Percentiles rank a stretch among this genome's conserved stretches.
phyloP scores from a whole-genome alignment of 2,888 invertebrate species.

The Trichogramma evanescens region DNA sequence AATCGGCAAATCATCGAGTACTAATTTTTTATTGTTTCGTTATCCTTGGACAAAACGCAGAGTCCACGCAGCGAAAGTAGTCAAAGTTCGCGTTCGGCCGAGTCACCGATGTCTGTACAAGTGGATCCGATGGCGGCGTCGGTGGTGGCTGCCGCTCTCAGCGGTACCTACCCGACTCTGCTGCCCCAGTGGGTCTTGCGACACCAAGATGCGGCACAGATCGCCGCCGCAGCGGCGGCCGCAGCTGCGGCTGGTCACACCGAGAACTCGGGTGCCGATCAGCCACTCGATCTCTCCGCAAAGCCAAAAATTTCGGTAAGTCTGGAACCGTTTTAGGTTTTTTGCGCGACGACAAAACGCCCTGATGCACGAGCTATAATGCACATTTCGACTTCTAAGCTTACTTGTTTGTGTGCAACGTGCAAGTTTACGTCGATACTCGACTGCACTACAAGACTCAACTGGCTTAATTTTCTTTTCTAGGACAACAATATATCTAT shows the following conservation, averaged over 20 bases:
- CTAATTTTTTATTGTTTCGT: not conserved
- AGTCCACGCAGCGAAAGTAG: slow-evolving; percentile 47
- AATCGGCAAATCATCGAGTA: not conserved
- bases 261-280: slow-evolving; percentile 54
- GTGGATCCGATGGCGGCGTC: slow-evolving; percentile 59
- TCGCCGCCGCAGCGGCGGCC: slow-evolving; percentile 38
- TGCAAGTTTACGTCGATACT: too few relatives aligned
- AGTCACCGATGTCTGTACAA: slow-evolving; percentile 47
- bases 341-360: not conserved
- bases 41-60: slow-evolving; percentile 26
- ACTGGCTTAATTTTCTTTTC: slow-evolving; percentile 14
- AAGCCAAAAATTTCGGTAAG: slow-evolving; percentile 55
- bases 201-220: slow-evolving; percentile 47
- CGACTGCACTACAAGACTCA: too few relatives aligned
- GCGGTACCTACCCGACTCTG: slow-evolving; percentile 50
- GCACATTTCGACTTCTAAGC: too few relatives aligned
- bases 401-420: too few relatives aligned
- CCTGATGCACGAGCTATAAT: not conserved
- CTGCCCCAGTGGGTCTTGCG: slow-evolving; percentile 46
- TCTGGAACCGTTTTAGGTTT: not conserved
- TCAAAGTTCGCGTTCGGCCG: slow-evolving; percentile 46
- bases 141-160: slow-evolving; percentile 61
- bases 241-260: slow-evolving; percentile 31
- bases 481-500: slow-evolving; percentile 46
- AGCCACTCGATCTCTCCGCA: slow-evolving; percentile 81